Base-by-base conservation (phyloP, 2,797 vertebrate genomes). In the Rhynchotus rufescens region DNA sequence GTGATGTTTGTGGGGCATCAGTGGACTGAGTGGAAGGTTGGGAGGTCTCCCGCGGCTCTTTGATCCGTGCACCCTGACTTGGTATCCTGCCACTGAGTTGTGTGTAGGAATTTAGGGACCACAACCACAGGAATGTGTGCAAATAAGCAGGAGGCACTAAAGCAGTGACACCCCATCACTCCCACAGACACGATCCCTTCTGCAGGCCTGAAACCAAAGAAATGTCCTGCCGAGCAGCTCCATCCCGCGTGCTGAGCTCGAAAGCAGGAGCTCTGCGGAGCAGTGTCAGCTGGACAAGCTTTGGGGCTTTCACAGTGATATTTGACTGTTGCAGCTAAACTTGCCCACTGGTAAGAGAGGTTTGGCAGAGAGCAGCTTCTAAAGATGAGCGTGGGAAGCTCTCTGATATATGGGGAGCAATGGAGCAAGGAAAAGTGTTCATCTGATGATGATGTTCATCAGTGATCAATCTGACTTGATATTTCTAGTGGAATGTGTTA, bases 331-430 rank as follows among this genome's bases (percentile, higher is more conserved):
- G 21, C 23, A 54, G 2, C 64, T 40, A 10, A 56, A 21, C 62
- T 25, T 38, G 68, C 30, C 44, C 62, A 44, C 45, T 44, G 44
- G 66, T 28, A 17, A 19, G 47, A 49, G 47, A 49, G 22, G 30
- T 38, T 84, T 89, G 88, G 71, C 81, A 84, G 72, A 36, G 61
- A 65, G 14, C 72, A 67, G 32, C 81, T 88, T 34, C 30, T 77
- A 5, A 49, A 77, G 76, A 38, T 54, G 78, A 77, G 57, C 23
- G 75, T 45, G 8, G 71, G 72, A 67, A 82, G 16, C 45, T n/a
- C 57, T 6, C 2, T 64, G 75, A 30, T 75, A 5, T 44, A 22
- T 5, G 40, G 20, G 44, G 44, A 82, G 78, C 30, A 34, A 54
- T 72, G 32, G 45, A 93, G 73, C 88, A 62, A 86, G 62, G 23